Conservation (phyloP, 2,888 invertebrate species). For the Chorisops tibialis region DNA sequence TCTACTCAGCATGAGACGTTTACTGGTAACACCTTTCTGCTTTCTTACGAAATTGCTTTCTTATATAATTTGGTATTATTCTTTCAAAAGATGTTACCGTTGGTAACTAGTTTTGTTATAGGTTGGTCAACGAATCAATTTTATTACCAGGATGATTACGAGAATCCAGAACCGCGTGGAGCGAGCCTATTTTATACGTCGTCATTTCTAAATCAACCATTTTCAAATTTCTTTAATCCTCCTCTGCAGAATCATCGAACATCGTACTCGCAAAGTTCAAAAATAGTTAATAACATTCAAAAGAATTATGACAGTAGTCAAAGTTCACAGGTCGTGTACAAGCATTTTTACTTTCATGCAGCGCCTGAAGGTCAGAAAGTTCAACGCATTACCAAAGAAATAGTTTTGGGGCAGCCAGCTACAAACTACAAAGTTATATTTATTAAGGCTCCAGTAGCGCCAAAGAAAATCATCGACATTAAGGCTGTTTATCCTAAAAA, state of each 20-base stretch:
- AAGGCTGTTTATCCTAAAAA: background rate
- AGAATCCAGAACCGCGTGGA: background rate
- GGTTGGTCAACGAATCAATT: background rate
- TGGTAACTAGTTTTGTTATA: background rate
- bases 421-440: slow-evolving; percentile 6
- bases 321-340: background rate
- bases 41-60: background rate
- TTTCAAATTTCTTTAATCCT: background rate
- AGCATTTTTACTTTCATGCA: slow-evolving; percentile 11
- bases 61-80: background rate
- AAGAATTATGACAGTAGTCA: background rate
- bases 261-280: background rate
- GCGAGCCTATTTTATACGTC: background rate
- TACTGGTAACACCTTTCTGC: slow-evolving; percentile 3
- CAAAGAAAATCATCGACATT: background rate
- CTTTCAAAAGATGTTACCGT: background rate
- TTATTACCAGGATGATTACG: background rate
- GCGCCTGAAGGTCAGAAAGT: slow-evolving; percentile 1
- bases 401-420: background rate
- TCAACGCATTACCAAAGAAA: background rate
- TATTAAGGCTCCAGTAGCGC: background rate
- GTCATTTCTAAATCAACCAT: background rate
- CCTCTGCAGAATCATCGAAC: background rate
- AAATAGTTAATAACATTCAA: background rate
- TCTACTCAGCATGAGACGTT: slow-evolving; percentile 1